Evolutionary conservation across 2,888 invertebrate species (phyloP), one percentile per base, ranked within the genome.

Genomic region (Rhagonycha lutea): DNA sequence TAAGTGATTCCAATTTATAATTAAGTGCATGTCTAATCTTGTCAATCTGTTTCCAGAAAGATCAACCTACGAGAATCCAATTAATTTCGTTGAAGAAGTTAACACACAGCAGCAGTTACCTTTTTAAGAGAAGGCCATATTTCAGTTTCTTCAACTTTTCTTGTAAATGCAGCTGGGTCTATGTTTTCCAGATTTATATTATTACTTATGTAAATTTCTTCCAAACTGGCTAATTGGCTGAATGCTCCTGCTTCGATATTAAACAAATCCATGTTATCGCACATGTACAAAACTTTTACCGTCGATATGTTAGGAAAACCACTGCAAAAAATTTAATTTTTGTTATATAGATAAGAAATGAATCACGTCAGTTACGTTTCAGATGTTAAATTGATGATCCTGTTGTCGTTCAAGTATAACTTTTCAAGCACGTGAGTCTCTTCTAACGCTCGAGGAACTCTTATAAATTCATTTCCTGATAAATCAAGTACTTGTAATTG

Each of bases 41-140:
- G 90, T 87, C 3, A 95, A 86, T 80, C 92, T 92, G 87, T 96
- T 96, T 79, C 94, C 92, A 81, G 92, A 91, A 10, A 97, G 87
- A 82, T 92, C 91, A 0, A 97, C 87, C 93, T 94, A 86, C 26
- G 26, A 2, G 11, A 65, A 4, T 71, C 14, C n/a, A 68, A 28
- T n/a, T 68, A 14, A 68, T 32, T 28, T 26, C 0, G 1, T 24
- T 26, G 14, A 32, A 67, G 75, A 61, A 18, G 85, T 78, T 14
- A 79, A 77, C 5, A 5, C 5, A 32, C 5, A 32, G 28, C 18
- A 76, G 83, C 83, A 18, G 63, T 18, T 83, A 83, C 94, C 89
- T 91, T 91, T 83, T 90, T 91, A 14, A 95, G 81, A 0, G 90
- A 87, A 0, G 94, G 94, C 91, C 93, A 94, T 71, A 90, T 89